Evolutionary conservation across 2,113 vertebrate species (phyloP).

Genomic region (human (Homo sapiens)): DNA sequence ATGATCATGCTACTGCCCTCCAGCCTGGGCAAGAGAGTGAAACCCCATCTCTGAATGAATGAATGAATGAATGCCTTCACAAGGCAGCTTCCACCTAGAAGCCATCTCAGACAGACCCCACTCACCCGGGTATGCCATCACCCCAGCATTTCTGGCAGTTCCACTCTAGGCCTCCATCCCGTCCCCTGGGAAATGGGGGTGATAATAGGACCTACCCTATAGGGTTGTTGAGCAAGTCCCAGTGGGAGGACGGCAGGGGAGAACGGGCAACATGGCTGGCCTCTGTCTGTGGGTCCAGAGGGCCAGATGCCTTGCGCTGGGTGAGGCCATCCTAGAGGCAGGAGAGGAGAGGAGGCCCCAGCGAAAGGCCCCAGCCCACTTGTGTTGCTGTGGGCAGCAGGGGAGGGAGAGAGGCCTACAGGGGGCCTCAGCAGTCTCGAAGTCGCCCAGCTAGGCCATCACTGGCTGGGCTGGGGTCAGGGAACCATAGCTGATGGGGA

Average conservation of each 20-base stretch:
- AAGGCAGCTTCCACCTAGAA: not conserved
- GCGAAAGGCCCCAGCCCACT: not conserved
- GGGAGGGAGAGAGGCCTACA: not conserved
- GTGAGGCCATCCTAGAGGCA: not conserved
- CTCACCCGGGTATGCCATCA: fast-evolving
- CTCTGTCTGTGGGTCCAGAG: not conserved
- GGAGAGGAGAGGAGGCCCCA: not conserved
- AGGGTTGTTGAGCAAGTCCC: not conserved
- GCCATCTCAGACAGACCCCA: not conserved
- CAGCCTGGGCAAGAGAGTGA: no score
- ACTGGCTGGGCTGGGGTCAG: not conserved
- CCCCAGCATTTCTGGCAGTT: not conserved
- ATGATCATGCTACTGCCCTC: no score
- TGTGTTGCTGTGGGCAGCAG: not conserved
- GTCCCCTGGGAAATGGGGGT: not conserved
- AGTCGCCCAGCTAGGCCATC: not conserved
- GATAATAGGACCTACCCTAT: not conserved
- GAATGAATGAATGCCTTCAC: not conserved
- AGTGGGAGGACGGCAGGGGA: not conserved
- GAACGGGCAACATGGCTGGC: not conserved
- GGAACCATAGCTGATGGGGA: not conserved
- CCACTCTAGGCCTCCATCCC: not conserved
- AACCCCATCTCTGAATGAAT: no score
- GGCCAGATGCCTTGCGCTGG: not conserved
- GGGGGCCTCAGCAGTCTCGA: not conserved